These are phyloP conservation scores for Phania funesta DNA, from an alignment of 2,888 invertebrate genomes.

Conservation along the genomic window DNA sequence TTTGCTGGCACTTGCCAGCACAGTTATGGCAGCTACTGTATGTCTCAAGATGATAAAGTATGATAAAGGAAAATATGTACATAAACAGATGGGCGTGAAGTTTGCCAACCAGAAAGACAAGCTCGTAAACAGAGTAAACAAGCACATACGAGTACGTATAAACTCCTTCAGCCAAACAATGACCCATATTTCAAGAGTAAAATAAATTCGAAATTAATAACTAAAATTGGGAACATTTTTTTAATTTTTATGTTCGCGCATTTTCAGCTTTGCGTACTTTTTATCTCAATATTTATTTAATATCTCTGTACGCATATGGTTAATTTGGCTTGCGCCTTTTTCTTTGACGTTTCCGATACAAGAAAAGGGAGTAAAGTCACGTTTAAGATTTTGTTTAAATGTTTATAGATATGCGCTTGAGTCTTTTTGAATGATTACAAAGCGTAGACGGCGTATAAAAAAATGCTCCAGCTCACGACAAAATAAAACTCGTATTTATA, in stretches of 20 bases:
- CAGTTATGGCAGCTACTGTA: background rate
- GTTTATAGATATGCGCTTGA: too few relatives aligned
- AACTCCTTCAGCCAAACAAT: constrained; percentile 14
- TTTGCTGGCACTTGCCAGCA: too few relatives aligned
- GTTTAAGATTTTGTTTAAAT: too few relatives aligned
- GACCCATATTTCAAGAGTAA: constrained; percentile 30
- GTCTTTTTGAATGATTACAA: too few relatives aligned
- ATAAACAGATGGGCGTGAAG: constrained; percentile 33
- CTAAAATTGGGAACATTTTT: constrained; percentile 11
- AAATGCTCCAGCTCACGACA: too few relatives aligned
- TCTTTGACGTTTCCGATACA: too few relatives aligned
- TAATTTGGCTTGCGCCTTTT: too few relatives aligned
- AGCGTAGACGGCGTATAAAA: too few relatives aligned
- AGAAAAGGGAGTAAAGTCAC: too few relatives aligned
- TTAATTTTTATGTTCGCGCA: background rate
- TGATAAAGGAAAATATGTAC: constrained; percentile 20
- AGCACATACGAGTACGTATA: background rate
- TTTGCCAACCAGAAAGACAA: constrained; percentile 18
- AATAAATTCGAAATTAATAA: constrained; percentile 2
- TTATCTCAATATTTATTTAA: background rate
- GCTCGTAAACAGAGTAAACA: constrained; percentile 1
- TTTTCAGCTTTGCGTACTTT: background rate
- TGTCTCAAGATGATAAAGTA: too few relatives aligned
- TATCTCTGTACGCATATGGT: too few relatives aligned
- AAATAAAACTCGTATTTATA: too few relatives aligned